A percentile compares a stretch with the other conserved stretches of the same genome.
Evolutionary conservation across 2,888 invertebrate species (phyloP).

Genomic region (Cryptosula pallasiana): DNA sequence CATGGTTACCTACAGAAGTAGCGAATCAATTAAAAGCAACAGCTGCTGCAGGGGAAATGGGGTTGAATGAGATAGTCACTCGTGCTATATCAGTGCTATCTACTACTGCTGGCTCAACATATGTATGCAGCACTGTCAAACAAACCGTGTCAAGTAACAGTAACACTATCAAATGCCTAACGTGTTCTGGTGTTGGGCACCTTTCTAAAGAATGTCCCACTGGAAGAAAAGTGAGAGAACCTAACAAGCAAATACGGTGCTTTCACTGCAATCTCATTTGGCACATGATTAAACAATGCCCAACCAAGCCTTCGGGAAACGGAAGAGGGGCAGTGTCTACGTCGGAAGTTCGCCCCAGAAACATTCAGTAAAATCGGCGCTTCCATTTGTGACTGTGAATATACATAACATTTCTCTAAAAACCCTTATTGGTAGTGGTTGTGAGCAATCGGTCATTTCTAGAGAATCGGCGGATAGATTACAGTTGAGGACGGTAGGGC

Average conservation of each 20-base stretch:
- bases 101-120: neutral
- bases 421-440: neutral
- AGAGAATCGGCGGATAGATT: neutral
- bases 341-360: neutral
- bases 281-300: neutral
- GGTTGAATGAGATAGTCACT: no score
- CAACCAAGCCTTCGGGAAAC: neutral
- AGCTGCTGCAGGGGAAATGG: no score
- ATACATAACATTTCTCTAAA: neutral
- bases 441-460: neutral
- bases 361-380: neutral
- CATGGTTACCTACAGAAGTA: no score
- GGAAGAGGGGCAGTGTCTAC: neutral
- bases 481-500: neutral
- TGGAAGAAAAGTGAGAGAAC: no score
- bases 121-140: neutral
- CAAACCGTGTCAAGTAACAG: neutral
- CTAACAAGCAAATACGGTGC: neutral
- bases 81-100: no score
- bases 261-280: neutral
- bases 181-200: no score
- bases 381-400: neutral
- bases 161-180: no score
- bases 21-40: no score
- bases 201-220: no score